phyloP scores from a whole-genome alignment of 2,888 invertebrate species.

The Blera fallax region DNA sequence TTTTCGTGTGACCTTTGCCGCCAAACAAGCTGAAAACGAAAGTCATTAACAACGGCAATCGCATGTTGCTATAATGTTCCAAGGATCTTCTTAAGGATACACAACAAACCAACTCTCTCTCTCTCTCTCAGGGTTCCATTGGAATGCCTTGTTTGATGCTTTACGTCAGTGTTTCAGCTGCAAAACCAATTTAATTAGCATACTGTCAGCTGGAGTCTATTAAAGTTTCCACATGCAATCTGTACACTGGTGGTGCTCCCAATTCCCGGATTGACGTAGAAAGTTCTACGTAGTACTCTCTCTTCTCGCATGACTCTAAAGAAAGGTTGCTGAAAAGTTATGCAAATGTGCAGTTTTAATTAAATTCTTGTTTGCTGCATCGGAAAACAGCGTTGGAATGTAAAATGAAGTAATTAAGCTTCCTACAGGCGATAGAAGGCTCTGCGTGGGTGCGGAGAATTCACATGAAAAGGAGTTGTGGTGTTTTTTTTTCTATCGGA shows the following conservation, averaged over 20 bases:
- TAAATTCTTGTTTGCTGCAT: constrained; percentile 37
- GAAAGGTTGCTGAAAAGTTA: not conserved
- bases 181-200: constrained; percentile 54
- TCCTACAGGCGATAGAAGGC: not conserved
- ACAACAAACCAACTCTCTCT: not conserved
- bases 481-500: too few species aligned
- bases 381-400: not conserved
- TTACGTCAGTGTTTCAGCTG: constrained; percentile 8
- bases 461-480: not conserved
- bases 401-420: constrained; percentile 17
- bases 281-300: not conserved
- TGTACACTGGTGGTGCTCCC: not conserved
- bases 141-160: constrained; percentile 3
- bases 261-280: constrained; percentile 28
- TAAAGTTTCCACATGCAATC: constrained; percentile 60
- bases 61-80: constrained; percentile 6
- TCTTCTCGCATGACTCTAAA: not conserved
- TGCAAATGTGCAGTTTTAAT: constrained; percentile 51
- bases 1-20: constrained; percentile 20
- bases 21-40: not conserved
- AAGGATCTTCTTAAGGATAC: constrained; percentile 11
- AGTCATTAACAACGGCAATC: constrained; percentile 22
- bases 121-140: not conserved
- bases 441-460: not conserved
- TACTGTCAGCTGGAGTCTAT: constrained; percentile 63